Evolutionary conservation across 53 echinoderm and acorn worm species (phyloP), one percentile per base, ranked within the genome.

Genomic region (Hippasteria phrygiana): DNA sequence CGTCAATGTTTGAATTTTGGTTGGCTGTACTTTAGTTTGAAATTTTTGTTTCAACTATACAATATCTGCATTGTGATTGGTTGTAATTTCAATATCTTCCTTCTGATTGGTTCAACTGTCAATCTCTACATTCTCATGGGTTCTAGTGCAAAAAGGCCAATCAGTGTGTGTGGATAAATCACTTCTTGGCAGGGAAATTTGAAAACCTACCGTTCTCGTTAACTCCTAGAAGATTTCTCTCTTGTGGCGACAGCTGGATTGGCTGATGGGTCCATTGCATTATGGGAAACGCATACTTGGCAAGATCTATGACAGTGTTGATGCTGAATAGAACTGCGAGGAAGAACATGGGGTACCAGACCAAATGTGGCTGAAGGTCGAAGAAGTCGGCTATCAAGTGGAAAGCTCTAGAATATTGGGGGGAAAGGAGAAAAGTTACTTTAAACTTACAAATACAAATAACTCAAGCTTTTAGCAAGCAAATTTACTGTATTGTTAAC

Each of bases 321-420:
- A 92, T 28, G 40, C 88, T 93, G 90, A 99, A 99, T 34, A 99
- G 43, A 0, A 90, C 76, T 0, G 96, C 95, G 17, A 99, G 80
- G 67, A 71, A 83, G 86, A 93, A 96, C 12, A 69, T 86, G 13
- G 93, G 88, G 56, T 99, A 99, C 99, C 99, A 99, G 17, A 96
- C 67, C 39, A 83, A 89, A 17, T 94, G 93, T 28, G 96, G 96
- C 24, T 78, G 77, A 55, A 91, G 78, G 33, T 95, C 92, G 55
- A 97, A 76, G 55, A 95, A 90, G 32, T 90, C 81, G 0, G 84
- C 84, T 4, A 93, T 75, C 20, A 95, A 93, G 50, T 88, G 76
- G 55, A 93, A 97, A 27, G 88, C 81, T 83, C 97, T 97, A 90
- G 1, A 41, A 86, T 26, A 59, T 59, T 26, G 26, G 59, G 26